Base-by-base conservation (phyloP, 2,797 vertebrate genomes). In the Caiman crocodilus region DNA sequence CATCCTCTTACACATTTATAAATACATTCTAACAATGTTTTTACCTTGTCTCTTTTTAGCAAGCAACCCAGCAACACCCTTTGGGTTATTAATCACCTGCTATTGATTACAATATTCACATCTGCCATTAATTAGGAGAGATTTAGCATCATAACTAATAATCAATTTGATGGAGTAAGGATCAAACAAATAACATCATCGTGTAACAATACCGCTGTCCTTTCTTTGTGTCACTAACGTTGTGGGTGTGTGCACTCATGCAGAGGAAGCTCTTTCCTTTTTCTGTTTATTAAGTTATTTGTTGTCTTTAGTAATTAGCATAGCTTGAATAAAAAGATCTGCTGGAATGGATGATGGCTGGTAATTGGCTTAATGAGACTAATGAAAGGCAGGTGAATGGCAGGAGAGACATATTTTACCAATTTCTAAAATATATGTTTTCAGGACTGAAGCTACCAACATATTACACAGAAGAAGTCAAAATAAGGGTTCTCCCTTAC, bases 91-190 rank as follows among this genome's bases (percentile, higher is more conserved):
- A 91, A 77, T 76, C 1, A 0, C 64, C 60, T 80, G 10, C 11
- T 64, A 69, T 69, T 64, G 4, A 35, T 90, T 64, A 2, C 65
- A 30, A 50, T 2, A 0, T 0, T 0, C 82, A 74, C 60, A 56
- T 92, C 86, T 92, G 90, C 64, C 13, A 0, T 59, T 61, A 8
- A 0, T 85, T 23, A 58, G 25, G 11, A 50, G 42, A 50, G 5
- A 1, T n/a, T 75, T 67, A 57, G 12, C 18, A 50, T 35, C 13
- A 0, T 0, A 0, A 50, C 76, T 76, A 86, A 61, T 0, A 73
- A 73, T 88, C 14, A 21, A 2, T 59, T 82, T 80, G 79, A 55
- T 60, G 74, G 57, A 90, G 20, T 77, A 82, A 84, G 17, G 10
- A 32, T 0, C 0, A 30, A 65, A 35, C 6, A 30, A 85, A 20